phyloP scores from a whole-genome alignment of 2,888 invertebrate species.

The Scaptomyza reducta region DNA sequence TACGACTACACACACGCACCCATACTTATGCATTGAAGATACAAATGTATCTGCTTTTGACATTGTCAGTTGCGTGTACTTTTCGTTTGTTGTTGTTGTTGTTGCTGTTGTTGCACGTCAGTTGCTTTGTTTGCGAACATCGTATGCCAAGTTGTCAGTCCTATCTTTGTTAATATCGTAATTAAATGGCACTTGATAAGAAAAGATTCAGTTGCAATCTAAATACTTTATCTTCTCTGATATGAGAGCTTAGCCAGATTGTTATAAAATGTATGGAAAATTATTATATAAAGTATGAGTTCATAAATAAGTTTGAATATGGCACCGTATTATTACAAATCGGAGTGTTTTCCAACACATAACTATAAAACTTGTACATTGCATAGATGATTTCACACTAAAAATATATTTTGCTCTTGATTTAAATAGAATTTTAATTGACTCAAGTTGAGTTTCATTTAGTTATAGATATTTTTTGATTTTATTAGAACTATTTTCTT shows the following conservation, averaged over 20 bases:
- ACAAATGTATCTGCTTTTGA: slow-evolving; percentile 63
- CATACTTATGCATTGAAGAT: slow-evolving; percentile 29
- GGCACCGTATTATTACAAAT: too few relatives aligned
- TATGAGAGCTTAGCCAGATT: neutral
- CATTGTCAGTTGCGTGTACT: slow-evolving; percentile 53
- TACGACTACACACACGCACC: slow-evolving; percentile 26
- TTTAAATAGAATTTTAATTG: too few relatives aligned
- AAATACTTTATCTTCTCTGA: neutral
- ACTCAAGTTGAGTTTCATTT: too few relatives aligned
- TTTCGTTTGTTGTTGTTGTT: slow-evolving; percentile 38
- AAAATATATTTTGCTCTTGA: too few relatives aligned
- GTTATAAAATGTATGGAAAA: too few relatives aligned
- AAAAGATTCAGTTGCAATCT: neutral
- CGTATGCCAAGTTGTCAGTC: slow-evolving; percentile 21
- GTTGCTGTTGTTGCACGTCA: slow-evolving; percentile 37
- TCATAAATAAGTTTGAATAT: too few relatives aligned
- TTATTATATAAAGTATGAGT: too few relatives aligned
- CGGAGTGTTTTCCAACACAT: too few relatives aligned
- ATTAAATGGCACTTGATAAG: neutral
- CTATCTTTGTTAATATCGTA: slow-evolving; percentile 1
- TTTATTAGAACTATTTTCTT: too few relatives aligned
- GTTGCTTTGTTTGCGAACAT: slow-evolving; percentile 54
- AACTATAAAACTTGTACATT: too few relatives aligned
- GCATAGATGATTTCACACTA: too few relatives aligned
- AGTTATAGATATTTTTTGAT: too few relatives aligned